Evolutionary conservation across 2,797 vertebrate genomes (phyloP).

Genomic region (Sarcophilus harrisii): DNA sequence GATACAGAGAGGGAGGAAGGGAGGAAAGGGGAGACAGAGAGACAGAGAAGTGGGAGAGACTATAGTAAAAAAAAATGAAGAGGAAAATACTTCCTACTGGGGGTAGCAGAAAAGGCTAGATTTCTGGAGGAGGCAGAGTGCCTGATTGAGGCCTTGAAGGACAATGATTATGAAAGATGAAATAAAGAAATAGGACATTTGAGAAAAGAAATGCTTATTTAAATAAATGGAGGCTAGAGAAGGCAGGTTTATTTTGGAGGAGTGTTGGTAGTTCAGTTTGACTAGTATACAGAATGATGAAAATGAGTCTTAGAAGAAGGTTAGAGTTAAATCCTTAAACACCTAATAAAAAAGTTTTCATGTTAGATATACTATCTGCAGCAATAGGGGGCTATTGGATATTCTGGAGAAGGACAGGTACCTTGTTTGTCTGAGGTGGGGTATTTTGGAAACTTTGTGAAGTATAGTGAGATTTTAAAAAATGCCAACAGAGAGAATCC

Average conservation of each 20-base stretch:
- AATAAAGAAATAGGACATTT: not conserved
- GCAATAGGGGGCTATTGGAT: not conserved
- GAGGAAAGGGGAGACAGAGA: not conserved
- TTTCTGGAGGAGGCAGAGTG: not conserved
- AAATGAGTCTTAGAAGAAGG: not conserved
- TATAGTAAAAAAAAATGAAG: not conserved
- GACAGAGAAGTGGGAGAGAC: not conserved
- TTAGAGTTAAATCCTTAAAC: not conserved
- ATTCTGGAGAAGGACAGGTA: not conserved
- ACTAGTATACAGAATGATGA: not conserved
- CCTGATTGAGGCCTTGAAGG: not conserved
- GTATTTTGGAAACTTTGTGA: not conserved
- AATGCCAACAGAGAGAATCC: not conserved
- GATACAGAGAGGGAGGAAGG: not conserved
- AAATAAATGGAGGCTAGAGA: not conserved
- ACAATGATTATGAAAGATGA: not conserved
- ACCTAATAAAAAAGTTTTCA: not conserved
- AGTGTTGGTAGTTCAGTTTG: not conserved
- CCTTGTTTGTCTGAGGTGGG: not conserved
- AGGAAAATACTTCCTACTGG: not conserved
- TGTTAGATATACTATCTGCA: not conserved
- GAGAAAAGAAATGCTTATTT: not conserved
- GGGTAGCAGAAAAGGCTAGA: rapidly evolving
- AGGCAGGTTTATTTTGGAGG: not conserved
- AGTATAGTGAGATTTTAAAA: not conserved